Evolutionary conservation across 2,797 vertebrate species (phyloP).

Genomic region (Linurgus olivaceus): DNA sequence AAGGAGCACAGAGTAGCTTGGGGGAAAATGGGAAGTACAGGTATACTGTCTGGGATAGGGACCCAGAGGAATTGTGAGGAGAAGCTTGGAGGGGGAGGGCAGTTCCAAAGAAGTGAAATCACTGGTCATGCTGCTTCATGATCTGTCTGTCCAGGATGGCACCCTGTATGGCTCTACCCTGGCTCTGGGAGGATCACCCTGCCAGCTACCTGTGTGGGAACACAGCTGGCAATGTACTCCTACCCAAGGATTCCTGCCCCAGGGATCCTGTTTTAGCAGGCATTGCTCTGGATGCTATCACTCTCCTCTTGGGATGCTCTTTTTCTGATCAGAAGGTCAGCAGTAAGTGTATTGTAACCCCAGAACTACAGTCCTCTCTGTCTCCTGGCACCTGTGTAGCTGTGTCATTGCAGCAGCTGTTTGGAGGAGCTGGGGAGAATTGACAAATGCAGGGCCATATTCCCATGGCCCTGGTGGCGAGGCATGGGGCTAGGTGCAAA

Average conservation of each 20-base stretch:
- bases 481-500: neutral
- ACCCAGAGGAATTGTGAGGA: accelerated
- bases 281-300: neutral
- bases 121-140: neutral
- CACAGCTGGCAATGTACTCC: neutral
- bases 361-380: neutral
- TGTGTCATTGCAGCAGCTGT: neutral
- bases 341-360: neutral
- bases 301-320: neutral
- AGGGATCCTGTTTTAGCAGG: neutral
- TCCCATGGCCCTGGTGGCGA: neutral
- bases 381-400: neutral
- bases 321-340: neutral
- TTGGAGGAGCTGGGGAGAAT: neutral
- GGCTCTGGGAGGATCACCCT: neutral
- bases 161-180: neutral
- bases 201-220: neutral
- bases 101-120: neutral
- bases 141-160: neutral
- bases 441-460: neutral
- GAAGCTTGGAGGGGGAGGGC: neutral
- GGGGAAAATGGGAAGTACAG: neutral
- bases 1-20: neutral
- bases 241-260: neutral
- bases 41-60: neutral